Percentiles rank a stretch among this genome's conserved stretches.
Conservation (phyloP, 2,888 invertebrate species). For the Apamea crenata region DNA sequence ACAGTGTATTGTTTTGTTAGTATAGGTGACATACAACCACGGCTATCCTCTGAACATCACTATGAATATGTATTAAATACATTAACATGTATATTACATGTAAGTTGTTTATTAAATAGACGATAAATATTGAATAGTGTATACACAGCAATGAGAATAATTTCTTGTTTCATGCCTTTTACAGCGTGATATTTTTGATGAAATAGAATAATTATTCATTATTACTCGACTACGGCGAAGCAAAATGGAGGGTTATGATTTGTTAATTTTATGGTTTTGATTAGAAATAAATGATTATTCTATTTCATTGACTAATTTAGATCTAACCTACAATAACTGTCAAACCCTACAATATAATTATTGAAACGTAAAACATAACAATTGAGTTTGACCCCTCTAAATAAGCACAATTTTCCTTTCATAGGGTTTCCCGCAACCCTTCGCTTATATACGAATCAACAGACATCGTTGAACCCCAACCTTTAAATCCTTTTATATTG, state of each 20-base stretch:
- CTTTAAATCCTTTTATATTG: slow-evolving; percentile 35
- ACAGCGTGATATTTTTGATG: background rate
- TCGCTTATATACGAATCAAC: slow-evolving; percentile 26
- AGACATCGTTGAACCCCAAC: slow-evolving; percentile 28
- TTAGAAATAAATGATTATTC: background rate
- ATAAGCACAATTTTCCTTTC: slow-evolving; percentile 49
- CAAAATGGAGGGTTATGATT: too few species aligned
- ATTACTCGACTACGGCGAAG: too few species aligned
- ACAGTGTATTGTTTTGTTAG: background rate
- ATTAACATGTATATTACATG: too few species aligned
- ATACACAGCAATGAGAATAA: too few species aligned
- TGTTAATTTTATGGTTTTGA: background rate
- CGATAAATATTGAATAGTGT: too few species aligned
- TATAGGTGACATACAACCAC: too few species aligned
- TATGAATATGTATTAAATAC: too few species aligned
- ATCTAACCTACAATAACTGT: slow-evolving; percentile 4
- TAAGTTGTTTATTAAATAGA: too few species aligned
- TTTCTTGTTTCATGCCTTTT: too few species aligned
- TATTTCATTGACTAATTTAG: background rate
- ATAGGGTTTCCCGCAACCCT: slow-evolving; percentile 33
- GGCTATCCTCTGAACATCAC: background rate
- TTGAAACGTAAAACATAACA: slow-evolving; percentile 41
- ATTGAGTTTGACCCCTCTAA: slow-evolving; percentile 39
- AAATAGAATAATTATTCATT: background rate
- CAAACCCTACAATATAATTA: slow-evolving; percentile 32